Evolutionary conservation across 2,113 vertebrate species (phyloP).

Genomic region (Centropus unirufus): DNA sequence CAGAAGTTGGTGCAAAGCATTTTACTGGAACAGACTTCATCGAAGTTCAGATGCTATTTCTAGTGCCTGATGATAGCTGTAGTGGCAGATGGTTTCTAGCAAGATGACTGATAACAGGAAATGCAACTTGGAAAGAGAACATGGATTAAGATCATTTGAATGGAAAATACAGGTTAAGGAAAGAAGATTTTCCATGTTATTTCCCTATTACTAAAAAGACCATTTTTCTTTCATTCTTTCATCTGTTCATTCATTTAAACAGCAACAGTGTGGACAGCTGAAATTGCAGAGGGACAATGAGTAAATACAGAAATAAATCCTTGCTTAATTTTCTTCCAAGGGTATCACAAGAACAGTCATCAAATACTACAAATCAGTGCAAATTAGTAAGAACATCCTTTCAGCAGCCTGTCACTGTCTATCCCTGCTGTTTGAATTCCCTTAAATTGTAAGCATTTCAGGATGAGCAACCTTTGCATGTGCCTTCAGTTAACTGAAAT

Average conservation of each 20-base stretch:
- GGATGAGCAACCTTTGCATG: neutral
- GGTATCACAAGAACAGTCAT: neutral
- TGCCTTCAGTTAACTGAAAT: neutral
- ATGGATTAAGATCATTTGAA: neutral
- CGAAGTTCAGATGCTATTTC: neutral
- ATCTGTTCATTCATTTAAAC: neutral
- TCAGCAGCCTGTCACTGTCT: neutral
- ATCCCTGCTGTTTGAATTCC: neutral
- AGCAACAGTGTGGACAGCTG: neutral
- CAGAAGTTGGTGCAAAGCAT: neutral
- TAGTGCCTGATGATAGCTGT: neutral
- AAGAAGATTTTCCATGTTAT: neutral
- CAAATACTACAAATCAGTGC: neutral
- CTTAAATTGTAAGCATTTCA: neutral
- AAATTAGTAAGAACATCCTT: neutral
- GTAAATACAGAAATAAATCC: neutral
- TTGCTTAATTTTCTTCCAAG: neutral
- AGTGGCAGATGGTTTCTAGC: neutral
- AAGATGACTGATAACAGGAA: neutral
- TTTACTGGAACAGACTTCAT: neutral
- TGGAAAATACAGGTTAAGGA: neutral
- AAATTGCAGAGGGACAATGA: neutral
- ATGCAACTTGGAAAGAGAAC: neutral
- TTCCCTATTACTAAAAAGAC: neutral
- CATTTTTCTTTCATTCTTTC: neutral